Evolutionary conservation across 2,113 vertebrate species (phyloP).

Genomic region (Eudorcas thomsonii): DNA sequence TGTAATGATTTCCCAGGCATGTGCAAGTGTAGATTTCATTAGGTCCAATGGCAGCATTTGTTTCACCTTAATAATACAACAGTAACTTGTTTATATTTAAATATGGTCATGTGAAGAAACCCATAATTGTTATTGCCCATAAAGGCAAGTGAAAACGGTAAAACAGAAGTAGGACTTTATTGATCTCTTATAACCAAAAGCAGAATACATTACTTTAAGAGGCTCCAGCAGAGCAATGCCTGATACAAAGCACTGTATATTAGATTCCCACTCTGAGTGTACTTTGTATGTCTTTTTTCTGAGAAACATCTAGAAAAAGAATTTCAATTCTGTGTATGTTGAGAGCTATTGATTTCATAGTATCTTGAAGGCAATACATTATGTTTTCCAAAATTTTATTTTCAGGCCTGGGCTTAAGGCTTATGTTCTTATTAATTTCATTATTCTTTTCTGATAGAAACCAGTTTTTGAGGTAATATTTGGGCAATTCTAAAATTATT

Average conservation of each 20-base stretch:
- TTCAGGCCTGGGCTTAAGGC: not conserved
- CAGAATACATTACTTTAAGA: slow-evolving; percentile 37
- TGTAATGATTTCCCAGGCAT: slow-evolving; percentile 82
- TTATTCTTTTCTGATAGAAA: not conserved
- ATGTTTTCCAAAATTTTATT: slow-evolving; percentile 25
- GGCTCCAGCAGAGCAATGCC: not conserved
- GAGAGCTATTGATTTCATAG: slow-evolving; percentile 52
- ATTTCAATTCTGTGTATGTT: slow-evolving; percentile 64
- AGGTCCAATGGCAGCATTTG: slow-evolving; percentile 64
- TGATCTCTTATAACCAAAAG: slow-evolving; percentile 50
- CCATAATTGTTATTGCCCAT: slow-evolving; percentile 59
- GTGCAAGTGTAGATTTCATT: slow-evolving; percentile 73
- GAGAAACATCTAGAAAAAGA: slow-evolving; percentile 46
- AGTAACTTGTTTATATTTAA: slow-evolving; percentile 75
- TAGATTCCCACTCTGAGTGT: slow-evolving; percentile 33
- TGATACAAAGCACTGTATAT: not conserved
- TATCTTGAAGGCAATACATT: not conserved
- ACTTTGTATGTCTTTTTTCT: slow-evolving; percentile 50
- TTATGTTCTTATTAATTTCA: not conserved
- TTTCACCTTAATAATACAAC: slow-evolving; percentile 72
- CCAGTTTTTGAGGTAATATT: not conserved
- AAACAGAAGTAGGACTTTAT: slow-evolving; percentile 42
- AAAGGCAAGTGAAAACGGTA: slow-evolving; percentile 47
- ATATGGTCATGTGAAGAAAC: slow-evolving; percentile 60
- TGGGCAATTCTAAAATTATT: not conserved